phyloP scores from a whole-genome alignment of 2,113 vertebrate species.

The Ramphastos sulfuratus region DNA sequence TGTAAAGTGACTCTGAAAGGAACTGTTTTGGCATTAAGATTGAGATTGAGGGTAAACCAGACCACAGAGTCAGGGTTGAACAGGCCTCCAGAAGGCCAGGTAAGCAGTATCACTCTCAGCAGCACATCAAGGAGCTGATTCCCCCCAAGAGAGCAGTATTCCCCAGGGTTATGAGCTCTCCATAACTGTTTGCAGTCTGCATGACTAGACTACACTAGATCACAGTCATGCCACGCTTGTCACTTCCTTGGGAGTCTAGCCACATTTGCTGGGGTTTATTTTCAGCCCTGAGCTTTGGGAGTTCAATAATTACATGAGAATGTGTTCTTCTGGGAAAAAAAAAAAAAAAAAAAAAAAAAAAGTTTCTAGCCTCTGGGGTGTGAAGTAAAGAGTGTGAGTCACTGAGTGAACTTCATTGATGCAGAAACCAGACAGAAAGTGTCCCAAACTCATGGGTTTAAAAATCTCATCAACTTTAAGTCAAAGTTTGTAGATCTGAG shows the following conservation, averaged over 20 bases:
- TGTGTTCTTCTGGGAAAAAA: neutral
- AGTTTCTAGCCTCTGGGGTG: conserved; percentile 46
- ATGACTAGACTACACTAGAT: neutral
- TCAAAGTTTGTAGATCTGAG: neutral
- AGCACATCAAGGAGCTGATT: neutral
- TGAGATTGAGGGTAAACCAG: neutral
- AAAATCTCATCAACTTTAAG: conserved; percentile 5
- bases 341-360: neutral
- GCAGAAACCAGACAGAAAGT: conserved; percentile 49
- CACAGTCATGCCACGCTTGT: conserved; percentile 38
- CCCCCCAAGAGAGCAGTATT: neutral
- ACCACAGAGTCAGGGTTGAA: neutral
- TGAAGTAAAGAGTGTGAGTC: conserved; percentile 67
- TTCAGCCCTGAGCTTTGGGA: conserved; percentile 47
- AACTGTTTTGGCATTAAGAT: neutral
- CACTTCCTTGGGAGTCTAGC: conserved; percentile 52
- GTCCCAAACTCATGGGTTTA: conserved; percentile 11
- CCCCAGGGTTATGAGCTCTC: neutral
- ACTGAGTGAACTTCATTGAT: conserved; percentile 55
- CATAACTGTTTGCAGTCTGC: neutral
- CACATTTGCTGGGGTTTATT: conserved; percentile 56
- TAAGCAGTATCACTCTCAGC: neutral
- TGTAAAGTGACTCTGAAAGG: conserved; percentile 10
- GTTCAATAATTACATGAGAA: conserved; percentile 58
- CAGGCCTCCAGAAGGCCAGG: neutral